Evolutionary conservation across 2,797 vertebrate species (phyloP), one percentile per base, ranked within the genome.

Genomic region (Poecilia gillii): DNA sequence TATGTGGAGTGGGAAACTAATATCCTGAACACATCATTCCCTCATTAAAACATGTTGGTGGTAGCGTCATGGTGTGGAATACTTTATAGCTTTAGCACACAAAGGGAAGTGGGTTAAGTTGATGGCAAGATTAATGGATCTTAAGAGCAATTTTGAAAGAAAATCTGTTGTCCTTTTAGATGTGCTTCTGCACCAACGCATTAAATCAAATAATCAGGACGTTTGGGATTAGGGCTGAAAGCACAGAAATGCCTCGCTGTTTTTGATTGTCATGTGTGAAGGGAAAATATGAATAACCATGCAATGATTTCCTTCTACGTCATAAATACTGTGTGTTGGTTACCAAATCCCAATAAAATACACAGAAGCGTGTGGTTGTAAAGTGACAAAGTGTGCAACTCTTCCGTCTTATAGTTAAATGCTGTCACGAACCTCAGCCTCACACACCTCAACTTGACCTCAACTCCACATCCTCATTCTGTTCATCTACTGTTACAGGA

Each of bases 401-500:
- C 18, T 25, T n/a, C 1, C 1, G 12, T 23, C 66, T 70, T 23
- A 7, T 14, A 45, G 25, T 71, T 41, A 68, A 25, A 68, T 7
- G 20, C 64, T 23, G 64, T 39, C 64, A 68, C 5, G 43, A 88
- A 84, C 74, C 66, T 53, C 20, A 59, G 20, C 73, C 53, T 79
- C 46, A 57, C 74, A 73, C 84, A 84, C 74, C 74, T 90, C 79
- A 82, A 90, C 87, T 81, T 36, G 57, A 84, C 80, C 73, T 85
- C 74, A 47, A 47, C 73, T 87, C 12, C 82, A 18, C 77, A 66
- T 81, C 82, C 70, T 55, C 49, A 25, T 71, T 59, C 75, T 74
- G 75, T 62, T 5, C 68, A 51, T 79, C 51, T 82, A 62, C 66
- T 84, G 72, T 89, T 87, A 85, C 86, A 66, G 78, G 75, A 39